Evolutionary conservation across 1,140 invertebrate genomes (phyloP).

Genomic region (Chrysoperla carnea): DNA sequence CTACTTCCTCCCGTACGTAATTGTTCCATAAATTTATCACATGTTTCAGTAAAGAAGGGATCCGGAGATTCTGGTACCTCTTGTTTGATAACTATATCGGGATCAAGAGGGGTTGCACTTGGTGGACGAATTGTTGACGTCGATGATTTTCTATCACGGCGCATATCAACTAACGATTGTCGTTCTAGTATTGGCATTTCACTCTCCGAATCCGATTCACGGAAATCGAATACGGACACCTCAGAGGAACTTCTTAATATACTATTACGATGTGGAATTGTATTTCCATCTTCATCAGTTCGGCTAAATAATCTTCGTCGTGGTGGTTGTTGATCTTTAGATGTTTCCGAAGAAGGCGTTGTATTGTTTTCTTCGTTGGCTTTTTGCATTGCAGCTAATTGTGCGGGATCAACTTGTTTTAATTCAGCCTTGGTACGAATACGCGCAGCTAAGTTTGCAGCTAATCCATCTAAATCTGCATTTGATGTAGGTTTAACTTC

Average conservation of each 20-base stretch:
- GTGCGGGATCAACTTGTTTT: slow-evolving; percentile 42
- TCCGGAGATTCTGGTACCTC: slow-evolving; percentile 17
- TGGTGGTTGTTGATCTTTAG: slow-evolving; percentile 14
- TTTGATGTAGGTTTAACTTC: slow-evolving; percentile 1
- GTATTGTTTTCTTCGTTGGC: slow-evolving; percentile 2
- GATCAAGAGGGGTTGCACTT: neutral
- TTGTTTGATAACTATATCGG: neutral
- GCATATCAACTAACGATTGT: slow-evolving; percentile 34
- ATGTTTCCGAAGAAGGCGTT: neutral
- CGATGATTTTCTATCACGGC: slow-evolving; percentile 29
- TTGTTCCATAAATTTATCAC: slow-evolving; percentile 54
- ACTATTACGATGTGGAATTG: slow-evolving; percentile 23
- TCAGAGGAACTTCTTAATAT: slow-evolving; percentile 37
- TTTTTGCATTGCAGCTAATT: slow-evolving; percentile 23
- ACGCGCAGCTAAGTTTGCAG: slow-evolving; percentile 42
- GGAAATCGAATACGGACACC: slow-evolving; percentile 43
- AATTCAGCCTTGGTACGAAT: slow-evolving; percentile 68
- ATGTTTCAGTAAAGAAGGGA: slow-evolving; percentile 31
- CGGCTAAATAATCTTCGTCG: slow-evolving; percentile 28
- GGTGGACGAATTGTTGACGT: slow-evolving; percentile 14
- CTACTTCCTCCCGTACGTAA: slow-evolving; percentile 32
- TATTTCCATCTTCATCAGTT: slow-evolving; percentile 24
- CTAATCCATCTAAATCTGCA: slow-evolving; percentile 28
- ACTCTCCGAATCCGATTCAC: slow-evolving; percentile 35
- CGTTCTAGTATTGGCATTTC: slow-evolving; percentile 37